Evolutionary conservation across 2,113 vertebrate genomes (phyloP).

Genomic region (Salvelinus sp.): DNA sequence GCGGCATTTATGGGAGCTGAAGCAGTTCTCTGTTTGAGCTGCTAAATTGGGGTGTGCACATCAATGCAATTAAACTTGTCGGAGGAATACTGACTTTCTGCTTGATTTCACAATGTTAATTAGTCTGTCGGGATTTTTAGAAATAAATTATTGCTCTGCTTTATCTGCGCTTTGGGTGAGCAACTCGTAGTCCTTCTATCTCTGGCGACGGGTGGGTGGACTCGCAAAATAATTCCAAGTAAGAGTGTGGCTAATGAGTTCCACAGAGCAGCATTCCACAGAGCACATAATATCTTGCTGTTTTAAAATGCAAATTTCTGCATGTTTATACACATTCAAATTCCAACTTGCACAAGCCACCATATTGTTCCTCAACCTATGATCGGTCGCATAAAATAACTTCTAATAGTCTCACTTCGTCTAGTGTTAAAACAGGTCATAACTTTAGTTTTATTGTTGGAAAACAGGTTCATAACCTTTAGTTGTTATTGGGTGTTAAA

Average conservation of each 20-base stretch:
- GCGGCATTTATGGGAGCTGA: constrained; percentile 61
- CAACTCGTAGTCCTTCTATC: constrained; percentile 66
- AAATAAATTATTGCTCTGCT: constrained; percentile 63
- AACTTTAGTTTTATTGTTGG: too few species aligned
- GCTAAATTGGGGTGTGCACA: constrained; percentile 69
- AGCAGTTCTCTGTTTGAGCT: constrained; percentile 69
- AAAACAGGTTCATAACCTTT: too few species aligned
- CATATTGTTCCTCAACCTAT: constrained; percentile 30
- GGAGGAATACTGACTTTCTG: constrained; percentile 70
- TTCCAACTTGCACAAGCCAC: constrained; percentile 42
- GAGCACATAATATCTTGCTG: constrained; percentile 56
- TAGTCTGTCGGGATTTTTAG: constrained; percentile 67
- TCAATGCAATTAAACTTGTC: constrained; percentile 64
- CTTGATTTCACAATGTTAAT: constrained; percentile 79
- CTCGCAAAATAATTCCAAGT: constrained; percentile 70
- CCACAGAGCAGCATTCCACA: constrained; percentile 55
- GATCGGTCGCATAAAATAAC: constrained; percentile 22
- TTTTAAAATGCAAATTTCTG: constrained; percentile 75
- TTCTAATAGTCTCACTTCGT: neutral
- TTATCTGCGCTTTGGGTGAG: constrained; percentile 72
- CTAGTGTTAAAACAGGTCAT: neutral
- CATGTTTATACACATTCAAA: constrained; percentile 63
- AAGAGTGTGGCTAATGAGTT: constrained; percentile 78
- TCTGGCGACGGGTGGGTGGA: constrained; percentile 63
- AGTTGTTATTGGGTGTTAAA: too few species aligned